These are phyloP conservation scores for Orientallactaga bullata DNA, from an alignment of 2,113 vertebrate genomes.

Conservation along the genomic window DNA sequence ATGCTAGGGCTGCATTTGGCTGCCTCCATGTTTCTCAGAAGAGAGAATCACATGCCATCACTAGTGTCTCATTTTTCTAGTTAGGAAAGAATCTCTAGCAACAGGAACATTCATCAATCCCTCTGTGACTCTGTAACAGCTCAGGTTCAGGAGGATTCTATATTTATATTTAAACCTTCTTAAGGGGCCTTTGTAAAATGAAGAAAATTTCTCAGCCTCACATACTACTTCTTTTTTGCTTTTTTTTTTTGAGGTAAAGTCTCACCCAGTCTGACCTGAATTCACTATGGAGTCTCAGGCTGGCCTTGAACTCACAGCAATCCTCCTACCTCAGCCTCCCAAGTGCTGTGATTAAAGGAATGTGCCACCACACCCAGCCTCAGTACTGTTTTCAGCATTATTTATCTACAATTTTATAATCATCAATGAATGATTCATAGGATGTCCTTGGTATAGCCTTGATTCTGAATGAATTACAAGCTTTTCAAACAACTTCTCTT, in stretches of 20 bases:
- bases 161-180: neutral
- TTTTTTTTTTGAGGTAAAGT: too few relatives aligned
- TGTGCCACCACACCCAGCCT: too few relatives aligned
- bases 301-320: too few relatives aligned
- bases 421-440: neutral
- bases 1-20: too few relatives aligned
- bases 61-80: neutral
- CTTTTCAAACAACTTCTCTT: neutral
- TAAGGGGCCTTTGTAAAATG: neutral
- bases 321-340: too few relatives aligned
- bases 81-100: neutral
- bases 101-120: neutral
- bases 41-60: neutral
- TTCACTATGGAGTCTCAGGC: too few relatives aligned
- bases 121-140: neutral
- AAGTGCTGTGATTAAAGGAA: too few relatives aligned
- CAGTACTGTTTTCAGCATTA: neutral
- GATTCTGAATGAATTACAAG: neutral
- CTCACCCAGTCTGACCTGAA: too few relatives aligned
- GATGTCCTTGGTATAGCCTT: neutral
- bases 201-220: neutral
- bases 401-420: neutral
- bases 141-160: neutral
- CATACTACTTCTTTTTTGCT: too few relatives aligned
- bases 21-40: neutral